These are phyloP conservation scores for Nycticorax nycticorax DNA, from an alignment of 2,113 vertebrate species.

Conservation along the genomic window DNA sequence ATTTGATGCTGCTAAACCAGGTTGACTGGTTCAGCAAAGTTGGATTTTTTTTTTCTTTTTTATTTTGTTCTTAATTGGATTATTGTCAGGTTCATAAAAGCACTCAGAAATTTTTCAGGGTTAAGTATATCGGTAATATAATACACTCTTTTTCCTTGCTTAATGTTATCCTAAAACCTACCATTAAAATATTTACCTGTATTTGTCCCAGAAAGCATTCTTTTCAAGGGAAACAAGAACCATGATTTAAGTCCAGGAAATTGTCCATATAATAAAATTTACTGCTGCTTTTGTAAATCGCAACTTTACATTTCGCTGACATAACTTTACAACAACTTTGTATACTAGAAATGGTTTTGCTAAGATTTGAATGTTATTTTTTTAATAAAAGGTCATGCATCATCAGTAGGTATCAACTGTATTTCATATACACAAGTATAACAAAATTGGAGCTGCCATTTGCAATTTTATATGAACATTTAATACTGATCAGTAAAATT, in stretches of 20 bases:
- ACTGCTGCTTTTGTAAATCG: constrained; percentile 80
- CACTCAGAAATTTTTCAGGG: constrained; percentile 16
- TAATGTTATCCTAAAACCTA: constrained; percentile 56
- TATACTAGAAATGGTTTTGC: constrained; percentile 80
- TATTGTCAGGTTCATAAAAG: constrained; percentile 44
- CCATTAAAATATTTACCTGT: constrained; percentile 65
- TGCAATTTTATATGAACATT: constrained; percentile 73
- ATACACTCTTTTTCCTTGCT: constrained; percentile 47
- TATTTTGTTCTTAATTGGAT: not conserved
- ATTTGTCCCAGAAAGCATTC: constrained; percentile 55
- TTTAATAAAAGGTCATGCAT: constrained; percentile 70
- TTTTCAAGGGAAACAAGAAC: constrained; percentile 67
- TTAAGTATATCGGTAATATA: constrained; percentile 25
- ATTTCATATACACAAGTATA: constrained; percentile 39
- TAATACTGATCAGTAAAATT: constrained; percentile 56
- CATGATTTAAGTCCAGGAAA: constrained; percentile 66
- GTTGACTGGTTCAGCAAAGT: constrained; percentile 48
- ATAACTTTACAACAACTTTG: constrained; percentile 79
- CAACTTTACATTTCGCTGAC: constrained; percentile 73
- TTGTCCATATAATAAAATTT: constrained; percentile 59
- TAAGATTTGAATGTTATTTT: constrained; percentile 79
- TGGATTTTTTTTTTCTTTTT: not conserved
- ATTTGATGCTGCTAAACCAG: constrained; percentile 14
- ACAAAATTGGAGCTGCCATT: constrained; percentile 59
- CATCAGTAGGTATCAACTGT: constrained; percentile 53